These are phyloP conservation scores for Drosophila kanekoi DNA, from an alignment of 2,888 invertebrate genomes.

Conservation along the genomic window DNA sequence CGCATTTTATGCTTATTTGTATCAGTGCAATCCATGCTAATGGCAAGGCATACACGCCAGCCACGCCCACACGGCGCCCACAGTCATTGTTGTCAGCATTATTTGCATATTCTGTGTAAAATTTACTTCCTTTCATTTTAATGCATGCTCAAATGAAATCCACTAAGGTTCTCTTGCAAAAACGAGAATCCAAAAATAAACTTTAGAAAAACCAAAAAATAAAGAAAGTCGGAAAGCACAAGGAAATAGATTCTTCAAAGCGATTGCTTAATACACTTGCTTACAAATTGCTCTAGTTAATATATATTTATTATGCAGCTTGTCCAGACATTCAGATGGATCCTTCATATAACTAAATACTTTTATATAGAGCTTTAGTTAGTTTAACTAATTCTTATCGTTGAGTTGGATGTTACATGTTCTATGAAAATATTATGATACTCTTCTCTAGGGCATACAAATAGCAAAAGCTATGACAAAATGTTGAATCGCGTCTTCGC, in stretches of 20 bases:
- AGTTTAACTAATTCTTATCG: no score
- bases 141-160: slow-evolving; percentile 55
- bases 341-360: no score
- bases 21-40: slow-evolving; percentile 67
- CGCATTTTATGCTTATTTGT: slow-evolving; percentile 46
- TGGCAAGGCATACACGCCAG: slow-evolving; percentile 40
- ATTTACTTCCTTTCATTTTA: slow-evolving; percentile 71
- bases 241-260: neutral
- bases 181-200: slow-evolving; percentile 8
- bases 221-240: neutral
- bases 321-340: no score
- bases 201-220: slow-evolving; percentile 11
- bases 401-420: neutral
- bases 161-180: slow-evolving; percentile 14
- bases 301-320: neutral
- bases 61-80: slow-evolving; percentile 22
- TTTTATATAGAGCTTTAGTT: no score
- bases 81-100: slow-evolving; percentile 74
- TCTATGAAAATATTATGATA: neutral
- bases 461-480: slow-evolving; percentile 41
- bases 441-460: slow-evolving; percentile 11
- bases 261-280: neutral
- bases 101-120: slow-evolving; percentile 77
- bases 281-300: no score
- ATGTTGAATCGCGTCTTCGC: slow-evolving; percentile 47